These are phyloP conservation scores for Nasonovia ribisnigri DNA, from an alignment of 2,888 invertebrate species.

Conservation along the genomic window DNA sequence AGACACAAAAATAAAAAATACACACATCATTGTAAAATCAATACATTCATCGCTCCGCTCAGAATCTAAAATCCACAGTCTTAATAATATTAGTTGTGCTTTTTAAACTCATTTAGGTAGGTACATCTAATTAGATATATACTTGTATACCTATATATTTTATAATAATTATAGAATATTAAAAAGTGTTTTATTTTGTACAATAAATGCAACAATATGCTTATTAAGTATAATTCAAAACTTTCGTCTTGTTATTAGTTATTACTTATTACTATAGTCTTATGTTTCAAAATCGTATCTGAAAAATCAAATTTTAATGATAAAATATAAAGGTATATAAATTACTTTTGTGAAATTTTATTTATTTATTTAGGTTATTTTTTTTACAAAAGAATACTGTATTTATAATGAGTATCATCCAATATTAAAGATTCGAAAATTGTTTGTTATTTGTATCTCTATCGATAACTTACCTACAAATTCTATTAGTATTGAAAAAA, in stretches of 20 bases:
- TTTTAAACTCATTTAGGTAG: not conserved
- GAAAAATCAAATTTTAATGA: not conserved
- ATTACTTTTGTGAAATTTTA: not conserved
- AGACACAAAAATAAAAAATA: too few species aligned
- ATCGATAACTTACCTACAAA: not conserved
- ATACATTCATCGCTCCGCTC: too few species aligned
- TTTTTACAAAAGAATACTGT: not conserved
- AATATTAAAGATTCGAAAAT: not conserved
- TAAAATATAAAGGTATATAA: not conserved
- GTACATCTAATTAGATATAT: not conserved
- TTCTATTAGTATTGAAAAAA: not conserved
- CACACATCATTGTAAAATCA: too few species aligned
- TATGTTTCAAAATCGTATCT: not conserved
- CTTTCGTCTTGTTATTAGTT: not conserved
- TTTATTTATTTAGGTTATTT: not conserved
- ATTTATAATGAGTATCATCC: not conserved
- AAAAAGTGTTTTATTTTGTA: not conserved
- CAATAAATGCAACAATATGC: not conserved
- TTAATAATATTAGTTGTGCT: too few species aligned
- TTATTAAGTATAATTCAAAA: not conserved
- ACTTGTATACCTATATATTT: not conserved
- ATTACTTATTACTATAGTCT: too few species aligned
- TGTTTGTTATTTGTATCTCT: not conserved
- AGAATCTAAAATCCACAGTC: too few species aligned
- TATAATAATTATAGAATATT: not conserved